Evolutionary conservation across 2,113 vertebrate genomes (phyloP).

Genomic region (Cyanoramphus novaezelandiae): DNA sequence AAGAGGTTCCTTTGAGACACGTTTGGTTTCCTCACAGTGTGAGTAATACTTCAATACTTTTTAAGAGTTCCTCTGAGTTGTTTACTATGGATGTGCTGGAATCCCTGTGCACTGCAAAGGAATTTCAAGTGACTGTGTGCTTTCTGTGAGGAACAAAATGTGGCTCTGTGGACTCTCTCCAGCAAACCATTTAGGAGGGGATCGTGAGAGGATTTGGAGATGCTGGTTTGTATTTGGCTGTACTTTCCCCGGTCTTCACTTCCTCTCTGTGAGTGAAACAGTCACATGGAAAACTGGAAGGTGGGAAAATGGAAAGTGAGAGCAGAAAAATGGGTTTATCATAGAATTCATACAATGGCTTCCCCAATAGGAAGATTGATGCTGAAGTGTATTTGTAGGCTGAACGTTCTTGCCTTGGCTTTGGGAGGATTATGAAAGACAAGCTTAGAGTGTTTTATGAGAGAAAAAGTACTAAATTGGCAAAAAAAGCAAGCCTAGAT

Average conservation of each 20-base stretch:
- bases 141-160: background rate
- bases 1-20: fast-evolving
- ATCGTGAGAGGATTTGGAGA: background rate
- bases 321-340: background rate
- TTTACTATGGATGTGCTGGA: background rate
- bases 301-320: background rate
- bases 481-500: background rate
- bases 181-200: background rate
- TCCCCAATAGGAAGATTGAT: background rate
- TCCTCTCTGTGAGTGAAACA: background rate
- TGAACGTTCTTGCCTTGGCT: background rate
- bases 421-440: conserved; percentile 13
- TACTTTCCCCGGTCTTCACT: background rate
- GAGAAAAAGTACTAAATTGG: conserved; percentile 16
- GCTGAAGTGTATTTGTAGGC: background rate
- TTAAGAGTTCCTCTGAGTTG: background rate
- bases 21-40: background rate
- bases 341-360: fast-evolving
- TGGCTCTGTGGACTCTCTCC: background rate
- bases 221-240: background rate
- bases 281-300: background rate
- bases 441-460: background rate
- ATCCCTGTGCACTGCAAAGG: background rate
- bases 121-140: background rate
- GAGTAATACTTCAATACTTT: background rate